Conservation (phyloP, 1,140 invertebrate genomes). For the Periplaneta americana region DNA sequence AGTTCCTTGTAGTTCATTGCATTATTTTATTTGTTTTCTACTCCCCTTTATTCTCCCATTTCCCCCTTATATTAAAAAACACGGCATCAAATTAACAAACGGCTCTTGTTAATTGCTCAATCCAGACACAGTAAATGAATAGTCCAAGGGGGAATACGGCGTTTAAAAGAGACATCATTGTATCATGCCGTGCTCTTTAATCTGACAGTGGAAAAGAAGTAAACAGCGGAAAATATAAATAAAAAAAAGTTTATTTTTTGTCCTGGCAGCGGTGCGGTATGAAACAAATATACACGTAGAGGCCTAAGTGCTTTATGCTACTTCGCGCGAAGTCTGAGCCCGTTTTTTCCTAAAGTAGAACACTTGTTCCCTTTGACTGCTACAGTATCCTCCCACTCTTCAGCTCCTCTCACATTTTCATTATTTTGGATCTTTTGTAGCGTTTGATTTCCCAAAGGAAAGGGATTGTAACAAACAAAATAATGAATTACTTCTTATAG, state of each 20-base stretch:
- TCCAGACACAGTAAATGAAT: background rate
- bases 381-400: too few species aligned
- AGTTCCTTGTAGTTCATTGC: background rate
- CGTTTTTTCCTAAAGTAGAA: background rate
- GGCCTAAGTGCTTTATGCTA: background rate
- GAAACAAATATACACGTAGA: background rate
- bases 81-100: background rate
- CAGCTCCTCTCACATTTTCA: background rate
- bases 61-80: background rate
- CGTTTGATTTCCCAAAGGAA: background rate
- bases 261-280: background rate
- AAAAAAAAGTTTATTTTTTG: too few species aligned
- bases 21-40: background rate
- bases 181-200: background rate
- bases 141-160: background rate
- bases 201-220: background rate
- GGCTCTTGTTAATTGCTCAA: background rate
- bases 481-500: background rate
- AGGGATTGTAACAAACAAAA: background rate
- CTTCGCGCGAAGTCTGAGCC: background rate
- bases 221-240: background rate
- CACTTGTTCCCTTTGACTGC: background rate
- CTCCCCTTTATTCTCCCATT: background rate
- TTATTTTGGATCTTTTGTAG: background rate
- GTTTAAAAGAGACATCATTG: background rate